Conservation (phyloP, 2,888 invertebrate genomes). For the Electrophaes corylata region DNA sequence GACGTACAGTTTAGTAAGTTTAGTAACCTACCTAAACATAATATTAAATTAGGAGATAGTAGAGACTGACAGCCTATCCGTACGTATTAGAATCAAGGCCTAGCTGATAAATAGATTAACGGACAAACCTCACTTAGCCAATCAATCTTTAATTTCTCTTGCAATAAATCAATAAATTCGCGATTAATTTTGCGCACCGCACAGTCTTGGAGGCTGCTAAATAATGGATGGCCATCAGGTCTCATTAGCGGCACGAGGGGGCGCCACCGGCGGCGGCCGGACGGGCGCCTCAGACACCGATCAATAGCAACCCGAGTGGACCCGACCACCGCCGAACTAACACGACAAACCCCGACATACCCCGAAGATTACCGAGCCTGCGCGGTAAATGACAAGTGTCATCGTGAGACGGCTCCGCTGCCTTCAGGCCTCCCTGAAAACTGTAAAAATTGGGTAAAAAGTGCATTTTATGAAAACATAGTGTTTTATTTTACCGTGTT, state of each 20-base stretch:
- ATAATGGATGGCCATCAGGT: slow-evolving; percentile 80
- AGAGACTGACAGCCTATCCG: slow-evolving; percentile 8
- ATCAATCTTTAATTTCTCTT: slow-evolving; percentile 76
- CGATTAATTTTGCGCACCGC: slow-evolving; percentile 77
- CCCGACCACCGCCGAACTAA: slow-evolving; percentile 48
- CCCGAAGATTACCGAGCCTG: slow-evolving; percentile 56
- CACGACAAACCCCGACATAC: slow-evolving; percentile 49
- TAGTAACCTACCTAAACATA: background rate
- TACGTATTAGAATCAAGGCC: slow-evolving; percentile 18
- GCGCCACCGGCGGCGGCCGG: slow-evolving; percentile 77
- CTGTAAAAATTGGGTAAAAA: slow-evolving; percentile 58
- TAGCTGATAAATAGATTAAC: slow-evolving; percentile 43
- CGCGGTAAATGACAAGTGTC: slow-evolving; percentile 78
- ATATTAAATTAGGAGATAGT: slow-evolving; percentile 3
- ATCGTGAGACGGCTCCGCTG: slow-evolving; percentile 72
- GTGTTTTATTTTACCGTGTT: slow-evolving; percentile 54
- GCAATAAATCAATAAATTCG: slow-evolving; percentile 80
- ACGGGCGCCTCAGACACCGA: slow-evolving; percentile 70
- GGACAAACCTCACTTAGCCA: slow-evolving; percentile 55
- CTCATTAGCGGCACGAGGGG: slow-evolving; percentile 75
- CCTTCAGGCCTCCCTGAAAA: slow-evolving; percentile 76
- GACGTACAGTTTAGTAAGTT: background rate
- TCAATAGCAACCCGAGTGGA: slow-evolving; percentile 61
- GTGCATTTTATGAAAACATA: slow-evolving; percentile 47
- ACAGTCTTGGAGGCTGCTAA: slow-evolving; percentile 74